A percentile compares a stretch with the other conserved stretches of the same genome.
phyloP scores from a whole-genome alignment of 2,888 invertebrate species.

The Argynnis bischoffii region DNA sequence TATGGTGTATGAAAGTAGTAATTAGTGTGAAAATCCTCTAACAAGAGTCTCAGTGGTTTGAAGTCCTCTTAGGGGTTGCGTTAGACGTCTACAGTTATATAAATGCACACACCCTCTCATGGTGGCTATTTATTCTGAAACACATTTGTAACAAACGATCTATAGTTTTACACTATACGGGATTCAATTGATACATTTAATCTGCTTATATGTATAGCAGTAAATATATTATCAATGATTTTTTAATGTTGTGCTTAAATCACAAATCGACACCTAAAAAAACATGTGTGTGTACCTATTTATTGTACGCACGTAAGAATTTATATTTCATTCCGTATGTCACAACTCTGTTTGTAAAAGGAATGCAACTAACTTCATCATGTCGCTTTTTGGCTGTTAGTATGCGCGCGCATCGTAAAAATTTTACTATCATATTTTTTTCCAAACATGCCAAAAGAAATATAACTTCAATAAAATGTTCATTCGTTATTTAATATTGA shows the following conservation, averaged over 20 bases:
- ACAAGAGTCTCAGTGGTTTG: conserved; percentile 51
- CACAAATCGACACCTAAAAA: too few relatives aligned
- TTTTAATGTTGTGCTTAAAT: not conserved
- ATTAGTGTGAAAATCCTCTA: conserved; percentile 61
- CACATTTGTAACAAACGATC: conserved; percentile 27
- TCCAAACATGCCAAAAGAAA: too few relatives aligned
- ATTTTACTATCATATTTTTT: too few relatives aligned
- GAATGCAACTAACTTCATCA: too few relatives aligned
- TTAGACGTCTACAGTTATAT: conserved; percentile 34
- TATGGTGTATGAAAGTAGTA: conserved; percentile 47
- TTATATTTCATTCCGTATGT: too few relatives aligned
- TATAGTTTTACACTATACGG: conserved; percentile 24
- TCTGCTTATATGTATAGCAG: not conserved
- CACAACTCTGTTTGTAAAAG: too few relatives aligned
- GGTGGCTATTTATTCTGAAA: conserved; percentile 61
- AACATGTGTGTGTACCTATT: too few relatives aligned
- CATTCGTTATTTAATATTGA: not conserved
- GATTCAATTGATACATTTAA: conserved; percentile 24
- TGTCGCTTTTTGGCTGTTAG: too few relatives aligned
- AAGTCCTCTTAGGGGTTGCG: conserved; percentile 45
- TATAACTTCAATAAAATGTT: not conserved
- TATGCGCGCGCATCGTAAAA: too few relatives aligned
- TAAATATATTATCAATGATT: not conserved
- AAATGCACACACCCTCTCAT: conserved; percentile 58
- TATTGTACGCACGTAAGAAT: too few relatives aligned